Evolutionary conservation across 2,797 vertebrate genomes (phyloP).

Genomic region (Anableps anableps): DNA sequence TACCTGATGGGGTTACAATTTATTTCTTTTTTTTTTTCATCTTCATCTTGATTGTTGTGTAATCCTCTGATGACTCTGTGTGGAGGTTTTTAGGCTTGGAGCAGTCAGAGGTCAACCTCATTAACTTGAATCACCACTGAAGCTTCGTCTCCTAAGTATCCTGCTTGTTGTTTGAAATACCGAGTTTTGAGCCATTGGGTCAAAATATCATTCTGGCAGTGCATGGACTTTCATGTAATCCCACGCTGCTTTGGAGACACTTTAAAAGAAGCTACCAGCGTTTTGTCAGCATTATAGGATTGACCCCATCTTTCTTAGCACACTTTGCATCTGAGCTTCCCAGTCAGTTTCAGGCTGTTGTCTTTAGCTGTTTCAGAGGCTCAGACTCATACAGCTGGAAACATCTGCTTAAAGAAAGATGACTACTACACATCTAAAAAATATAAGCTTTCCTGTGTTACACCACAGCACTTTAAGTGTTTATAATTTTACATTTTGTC

Average conservation of each 20-base stretch:
- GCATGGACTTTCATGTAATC: slow-evolving; percentile 7
- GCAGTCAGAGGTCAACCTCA: slow-evolving; percentile 40
- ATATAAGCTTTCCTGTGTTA: background rate
- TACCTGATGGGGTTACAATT: background rate
- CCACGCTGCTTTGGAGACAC: slow-evolving; percentile 33
- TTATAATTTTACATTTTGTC: background rate
- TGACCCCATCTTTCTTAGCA: background rate
- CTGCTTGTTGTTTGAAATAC: background rate
- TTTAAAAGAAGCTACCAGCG: slow-evolving; percentile 29
- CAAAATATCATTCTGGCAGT: background rate
- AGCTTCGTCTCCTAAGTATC: background rate
- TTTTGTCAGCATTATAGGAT: slow-evolving; percentile 31
- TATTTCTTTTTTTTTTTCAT: background rate
- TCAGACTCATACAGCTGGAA: background rate
- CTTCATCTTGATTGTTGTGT: background rate
- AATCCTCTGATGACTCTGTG: background rate
- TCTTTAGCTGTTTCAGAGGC: slow-evolving; percentile 2
- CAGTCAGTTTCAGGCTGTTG: background rate
- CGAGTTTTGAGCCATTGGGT: background rate
- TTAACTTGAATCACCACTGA: background rate
- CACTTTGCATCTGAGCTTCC: slow-evolving; percentile 2
- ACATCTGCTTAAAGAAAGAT: background rate
- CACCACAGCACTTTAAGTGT: background rate
- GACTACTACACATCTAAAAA: no score
- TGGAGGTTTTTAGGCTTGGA: background rate